Evolutionary conservation across 1,140 invertebrate species (phyloP), one percentile per base, ranked within the genome.

Genomic region (Maconellicoccus hirsutus): DNA sequence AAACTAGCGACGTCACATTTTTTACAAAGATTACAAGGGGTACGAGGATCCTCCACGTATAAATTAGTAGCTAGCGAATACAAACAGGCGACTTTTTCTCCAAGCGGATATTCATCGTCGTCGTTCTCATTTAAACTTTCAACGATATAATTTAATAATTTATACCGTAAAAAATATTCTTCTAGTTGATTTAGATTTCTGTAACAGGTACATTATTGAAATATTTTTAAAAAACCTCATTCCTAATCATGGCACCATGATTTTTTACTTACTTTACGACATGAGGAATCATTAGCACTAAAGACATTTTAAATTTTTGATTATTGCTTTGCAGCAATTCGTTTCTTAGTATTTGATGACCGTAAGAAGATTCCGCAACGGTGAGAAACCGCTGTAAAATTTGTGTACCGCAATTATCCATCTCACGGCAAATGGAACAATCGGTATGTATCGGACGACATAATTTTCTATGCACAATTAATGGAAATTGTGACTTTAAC

Each of bases 1-100:
- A 76, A 70, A 27, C 73, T 76, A 1, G 75, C 74, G 69, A 74
- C 70, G 52, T 71, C 26, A 29, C 75, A 76, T 22, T 71, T 52
- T 70, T 33, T 66, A 26, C 61, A 66, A 4, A 66, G 21, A 23
- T 23, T 25, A 26, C 61, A 66, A 10, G 61, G 61, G 3, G 21
- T 66, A 66, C 61, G 61, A 23, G 61, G 61, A 66, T 66, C 25
- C 16, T 66, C 61, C 21, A 66, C 22, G 61, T 66, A 66, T 26
- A 66, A 12, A 26, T 25, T 66, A 26, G 8, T 23, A 3, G 61
- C 61, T 26, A 66, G 25, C 4, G 61, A 66, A 25, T 66, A 26
- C 16, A 66, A 26, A 66, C 61, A 23, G 10, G 61, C 61, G 2
- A 66, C 61, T 23, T 66, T 23, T 26, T 23, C 21, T 23, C 25